These are phyloP conservation scores for Doris montereyensis DNA, from an alignment of 2,888 invertebrate genomes.

Conservation along the genomic window DNA sequence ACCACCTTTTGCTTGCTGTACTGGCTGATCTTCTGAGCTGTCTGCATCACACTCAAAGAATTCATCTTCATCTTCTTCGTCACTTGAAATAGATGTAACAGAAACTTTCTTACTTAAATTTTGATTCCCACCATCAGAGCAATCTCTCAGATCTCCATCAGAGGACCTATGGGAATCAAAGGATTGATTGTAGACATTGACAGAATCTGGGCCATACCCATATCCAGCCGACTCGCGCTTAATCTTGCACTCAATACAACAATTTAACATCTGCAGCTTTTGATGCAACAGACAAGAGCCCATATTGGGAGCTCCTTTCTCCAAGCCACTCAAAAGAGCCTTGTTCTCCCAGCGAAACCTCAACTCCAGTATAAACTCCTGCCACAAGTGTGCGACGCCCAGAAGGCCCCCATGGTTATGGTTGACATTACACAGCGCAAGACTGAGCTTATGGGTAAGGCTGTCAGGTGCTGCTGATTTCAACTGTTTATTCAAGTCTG, in stretches of 20 bases:
- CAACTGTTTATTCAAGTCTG: slow-evolving; percentile 74
- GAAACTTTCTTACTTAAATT: slow-evolving; percentile 13
- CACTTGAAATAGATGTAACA: slow-evolving; percentile 43
- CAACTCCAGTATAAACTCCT: slow-evolving; percentile 91
- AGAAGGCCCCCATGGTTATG: slow-evolving; percentile 76
- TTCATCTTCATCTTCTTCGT: slow-evolving; percentile 51
- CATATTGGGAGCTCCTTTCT: slow-evolving; percentile 89
- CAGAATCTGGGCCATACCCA: slow-evolving; percentile 45
- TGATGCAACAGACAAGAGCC: slow-evolving; percentile 93
- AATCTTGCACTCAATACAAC: slow-evolving; percentile 76
- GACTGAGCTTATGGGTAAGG: slow-evolving; percentile 86
- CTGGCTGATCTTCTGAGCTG: no score
- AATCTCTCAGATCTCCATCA: slow-evolving; percentile 27
- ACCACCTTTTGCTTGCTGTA: not conserved
- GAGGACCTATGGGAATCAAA: slow-evolving; percentile 1
- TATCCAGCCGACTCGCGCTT: slow-evolving; percentile 61
- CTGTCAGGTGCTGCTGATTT: slow-evolving; percentile 87
- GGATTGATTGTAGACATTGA: slow-evolving; percentile 36
- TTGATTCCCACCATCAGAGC: not conserved
- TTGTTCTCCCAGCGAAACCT: slow-evolving; percentile 87
- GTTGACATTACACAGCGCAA: slow-evolving; percentile 76
- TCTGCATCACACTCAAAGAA: slow-evolving; percentile 70
- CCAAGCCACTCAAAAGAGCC: slow-evolving; percentile 73
- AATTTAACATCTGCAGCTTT: slow-evolving; percentile 84
- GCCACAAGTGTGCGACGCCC: slow-evolving; percentile 91